phyloP scores from a whole-genome alignment of 2,113 vertebrate species.

The Alethe diademata region DNA sequence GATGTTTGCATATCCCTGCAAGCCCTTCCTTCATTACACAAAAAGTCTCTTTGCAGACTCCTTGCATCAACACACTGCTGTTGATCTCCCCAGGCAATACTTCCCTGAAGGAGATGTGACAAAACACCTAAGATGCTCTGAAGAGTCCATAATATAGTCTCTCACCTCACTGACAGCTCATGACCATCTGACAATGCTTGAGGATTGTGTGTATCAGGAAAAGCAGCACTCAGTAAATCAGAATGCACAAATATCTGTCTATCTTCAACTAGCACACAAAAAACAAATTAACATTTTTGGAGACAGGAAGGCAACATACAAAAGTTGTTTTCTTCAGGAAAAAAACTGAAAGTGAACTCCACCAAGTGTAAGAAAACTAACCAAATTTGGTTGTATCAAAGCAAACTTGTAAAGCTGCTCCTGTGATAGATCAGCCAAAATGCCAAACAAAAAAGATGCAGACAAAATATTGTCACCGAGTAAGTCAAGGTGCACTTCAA shows the following conservation, averaged over 20 bases:
- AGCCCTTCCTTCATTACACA: neutral
- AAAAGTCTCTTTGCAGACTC: neutral
- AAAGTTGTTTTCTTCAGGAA: neutral
- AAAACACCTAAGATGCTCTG: neutral
- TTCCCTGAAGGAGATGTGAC: neutral
- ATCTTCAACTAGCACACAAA: neutral
- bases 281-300: neutral
- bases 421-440: neutral
- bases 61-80: neutral
- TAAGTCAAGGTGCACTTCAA: neutral
- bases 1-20: neutral
- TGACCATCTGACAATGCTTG: neutral
- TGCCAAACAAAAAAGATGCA: neutral
- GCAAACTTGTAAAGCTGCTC: neutral
- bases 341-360: neutral
- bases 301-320: neutral
- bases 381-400: neutral
- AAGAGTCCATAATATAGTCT: neutral
- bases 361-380: neutral
- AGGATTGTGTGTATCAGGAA: neutral
- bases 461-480: fast-evolving
- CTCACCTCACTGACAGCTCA: neutral
- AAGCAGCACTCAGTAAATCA: neutral
- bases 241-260: neutral
- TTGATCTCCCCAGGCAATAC: neutral